Base-by-base conservation (phyloP, 2,888 invertebrate species). In the Onchidella celtica region DNA sequence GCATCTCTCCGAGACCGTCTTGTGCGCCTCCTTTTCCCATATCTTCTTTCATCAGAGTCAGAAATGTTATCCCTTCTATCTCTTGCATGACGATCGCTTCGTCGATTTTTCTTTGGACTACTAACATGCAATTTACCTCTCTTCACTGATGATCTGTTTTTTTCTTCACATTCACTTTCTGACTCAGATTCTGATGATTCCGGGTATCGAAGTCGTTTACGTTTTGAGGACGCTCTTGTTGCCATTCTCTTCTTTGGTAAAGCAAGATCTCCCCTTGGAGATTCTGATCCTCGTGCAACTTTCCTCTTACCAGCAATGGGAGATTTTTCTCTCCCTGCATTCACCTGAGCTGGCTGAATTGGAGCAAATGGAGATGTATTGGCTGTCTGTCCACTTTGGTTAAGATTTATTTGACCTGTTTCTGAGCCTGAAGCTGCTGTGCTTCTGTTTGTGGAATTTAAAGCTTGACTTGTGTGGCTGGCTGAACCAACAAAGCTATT, bases 171-270 rank as follows among this genome's bases (percentile, higher is more conserved):
- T 3, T 24, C 47, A 14, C 32, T 63, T 57, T 40, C 63, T 0
- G 36, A 34, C 57, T 74, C 80, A 27, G 73, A 80, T 6, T 80
- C 80, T 6, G 80, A 72, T 14, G 79, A 80, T n/a, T 73, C 73
- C 57, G 55, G 32, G 14, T 57, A 74, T 9, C 74, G 73, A 6
- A 80, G 57, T 11, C 80, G 38, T 21, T 66, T 73, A 21, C 74
- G 55, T 38, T 74, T 80, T 24, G 55, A 38, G 14, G 55, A 38
- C 4, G 47, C 63, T 63, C 36, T 70, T 1, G 40, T 27, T 6
- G 40, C 29, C 32, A 27, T 72, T 63, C n/a, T 65, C 27, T 73
- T 73, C 32, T n/a, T 34, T n/a, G 70, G 61, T 38, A 63, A 0
- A 0, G 36, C 57, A 61, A 11, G 9, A 17, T 70, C 55, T 69